phyloP scores from a whole-genome alignment of 2,113 vertebrate species.

The Tetrax tetrax region DNA sequence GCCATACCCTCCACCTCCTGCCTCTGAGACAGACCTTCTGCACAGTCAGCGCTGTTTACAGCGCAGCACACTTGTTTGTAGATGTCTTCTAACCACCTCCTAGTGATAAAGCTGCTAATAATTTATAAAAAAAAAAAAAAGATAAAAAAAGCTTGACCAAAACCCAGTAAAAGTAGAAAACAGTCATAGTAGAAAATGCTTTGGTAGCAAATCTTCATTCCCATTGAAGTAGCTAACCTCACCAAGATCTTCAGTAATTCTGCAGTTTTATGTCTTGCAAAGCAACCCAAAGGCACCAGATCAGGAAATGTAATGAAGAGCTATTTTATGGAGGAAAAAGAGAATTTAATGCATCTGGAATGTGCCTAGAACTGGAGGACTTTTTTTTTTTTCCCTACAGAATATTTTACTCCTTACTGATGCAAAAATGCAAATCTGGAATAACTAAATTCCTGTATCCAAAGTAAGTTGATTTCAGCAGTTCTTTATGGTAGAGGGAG shows the following conservation, averaged over 20 bases:
- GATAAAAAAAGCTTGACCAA: not conserved
- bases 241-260: not conserved
- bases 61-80: rapidly evolving
- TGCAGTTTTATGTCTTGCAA: not conserved
- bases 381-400: not conserved
- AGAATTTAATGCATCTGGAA: not conserved
- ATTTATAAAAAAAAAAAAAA: not conserved
- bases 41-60: not conserved
- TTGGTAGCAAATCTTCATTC: not conserved
- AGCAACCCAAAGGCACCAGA: not conserved
- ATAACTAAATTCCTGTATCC: not conserved
- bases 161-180: not conserved
- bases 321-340: not conserved
- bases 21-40: not conserved
- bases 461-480: not conserved
- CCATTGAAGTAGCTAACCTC: not conserved
- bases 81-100: not conserved
- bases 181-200: rapidly evolving
- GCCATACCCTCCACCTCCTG: not conserved
- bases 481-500: not conserved
- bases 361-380: not conserved
- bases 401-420: rapidly evolving
- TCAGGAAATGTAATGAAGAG: not conserved
- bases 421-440: not conserved
- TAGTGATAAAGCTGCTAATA: not conserved